A percentile compares a stretch with the other conserved stretches of the same genome.
Conservation (phyloP, 2,888 invertebrate species). For the Phytoseiulus persimilis region DNA sequence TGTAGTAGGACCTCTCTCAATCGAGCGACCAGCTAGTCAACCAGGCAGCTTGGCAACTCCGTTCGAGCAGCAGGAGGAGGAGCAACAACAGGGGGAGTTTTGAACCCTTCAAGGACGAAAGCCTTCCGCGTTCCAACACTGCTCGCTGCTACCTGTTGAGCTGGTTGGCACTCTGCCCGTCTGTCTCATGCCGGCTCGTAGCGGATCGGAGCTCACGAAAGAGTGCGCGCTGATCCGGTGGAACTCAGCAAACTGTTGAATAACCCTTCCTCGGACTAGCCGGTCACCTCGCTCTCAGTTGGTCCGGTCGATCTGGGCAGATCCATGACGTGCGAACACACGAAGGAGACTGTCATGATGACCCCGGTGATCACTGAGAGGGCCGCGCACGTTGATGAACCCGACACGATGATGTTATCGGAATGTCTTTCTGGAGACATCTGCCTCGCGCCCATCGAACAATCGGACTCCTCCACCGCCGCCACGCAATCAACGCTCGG, state of each 20-base stretch:
- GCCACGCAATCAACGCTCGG: not conserved
- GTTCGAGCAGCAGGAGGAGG: not conserved
- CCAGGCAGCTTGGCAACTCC: slow-evolving; percentile 9
- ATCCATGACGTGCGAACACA: not conserved
- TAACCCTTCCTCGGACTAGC: too few relatives aligned
- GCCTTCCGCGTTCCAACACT: slow-evolving; percentile 38
- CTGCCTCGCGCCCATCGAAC: not conserved
- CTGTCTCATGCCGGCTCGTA: not conserved
- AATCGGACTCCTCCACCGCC: not conserved
- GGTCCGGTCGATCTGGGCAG: too few relatives aligned
- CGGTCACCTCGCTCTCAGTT: too few relatives aligned
- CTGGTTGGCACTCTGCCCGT: not conserved
- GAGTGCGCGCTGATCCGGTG: not conserved
- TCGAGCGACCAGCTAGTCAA: not conserved
- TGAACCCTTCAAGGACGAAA: slow-evolving; percentile 36
- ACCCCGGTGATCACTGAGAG: not conserved
- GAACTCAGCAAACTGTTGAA: too few relatives aligned
- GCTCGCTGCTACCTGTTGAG: not conserved
- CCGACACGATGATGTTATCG: not conserved
- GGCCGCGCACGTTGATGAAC: not conserved
- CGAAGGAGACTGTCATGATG: too few relatives aligned
- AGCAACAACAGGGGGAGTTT: not conserved
- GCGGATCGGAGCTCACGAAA: not conserved
- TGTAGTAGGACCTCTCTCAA: slow-evolving; percentile 17
- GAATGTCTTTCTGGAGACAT: not conserved